Evolutionary conservation across 2,113 vertebrate genomes (phyloP), one percentile per base, ranked within the genome.

Genomic region (Nyctibius bracteatus): DNA sequence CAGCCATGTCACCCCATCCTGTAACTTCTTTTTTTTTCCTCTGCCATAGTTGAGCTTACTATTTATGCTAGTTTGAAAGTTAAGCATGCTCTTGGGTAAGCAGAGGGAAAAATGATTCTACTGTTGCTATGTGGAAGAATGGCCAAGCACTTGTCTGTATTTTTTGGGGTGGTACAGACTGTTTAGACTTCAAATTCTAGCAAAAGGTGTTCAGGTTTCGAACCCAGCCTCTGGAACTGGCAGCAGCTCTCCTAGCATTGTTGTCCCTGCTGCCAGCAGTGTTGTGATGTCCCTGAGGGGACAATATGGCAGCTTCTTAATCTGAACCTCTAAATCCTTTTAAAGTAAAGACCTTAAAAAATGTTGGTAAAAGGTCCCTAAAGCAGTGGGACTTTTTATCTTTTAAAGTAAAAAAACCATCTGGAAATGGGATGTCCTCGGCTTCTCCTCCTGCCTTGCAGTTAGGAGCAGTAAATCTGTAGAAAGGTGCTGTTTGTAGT

Each of bases 91-190:
- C 17, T 67, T 22, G n/a, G 43, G 20, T 46, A 84, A 78, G 94
- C 39, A 79, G 61, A 88, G 65, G 52, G 55, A 83, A 78, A 86
- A 90, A 68, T 27, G 39, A 84, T 94, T 95, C 86, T 65, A 23
- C 54, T 81, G 66, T 94, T 95, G 67, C 94, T 83, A 54, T 82
- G 80, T 84, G 75, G 59, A 85, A 83, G 80, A 94, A 92, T 63
- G 57, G 82, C 71, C 71, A 93, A 92, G 71, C 0, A 22, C 33
- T 71, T 49, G 49, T 27, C 25, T 86, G 59, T 92, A 73, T 83
- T 92, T 95, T 95, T 92, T 65, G 78, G 57, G 88, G 59, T 72
- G n/a, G 66, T 85, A 57, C 1, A 6, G 39, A 33, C 44, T 20
- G 43, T 75, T 91, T 91, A 73, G 63, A 35, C 30, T 91, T 88